phyloP scores from a whole-genome alignment of 2,113 vertebrate species.

The Salvelinus namaycush region DNA sequence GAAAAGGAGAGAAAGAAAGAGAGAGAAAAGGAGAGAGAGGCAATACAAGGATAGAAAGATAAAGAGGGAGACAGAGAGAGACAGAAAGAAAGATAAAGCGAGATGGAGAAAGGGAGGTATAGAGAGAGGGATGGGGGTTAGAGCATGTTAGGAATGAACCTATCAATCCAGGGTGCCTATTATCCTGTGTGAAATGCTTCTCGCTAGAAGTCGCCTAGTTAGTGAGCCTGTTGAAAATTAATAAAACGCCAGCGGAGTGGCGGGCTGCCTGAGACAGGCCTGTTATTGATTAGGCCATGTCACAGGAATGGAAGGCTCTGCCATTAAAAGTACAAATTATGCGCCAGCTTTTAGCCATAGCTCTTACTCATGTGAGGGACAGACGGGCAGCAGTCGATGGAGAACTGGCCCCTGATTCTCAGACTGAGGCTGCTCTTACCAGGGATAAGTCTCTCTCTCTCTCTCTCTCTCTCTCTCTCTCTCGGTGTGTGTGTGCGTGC shows the following conservation, averaged over 20 bases:
- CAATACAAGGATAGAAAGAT: slow-evolving; percentile 67
- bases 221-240: slow-evolving; percentile 82
- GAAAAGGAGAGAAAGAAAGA: not conserved
- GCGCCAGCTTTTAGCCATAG: slow-evolving; percentile 60
- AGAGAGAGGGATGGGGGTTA: slow-evolving; percentile 66
- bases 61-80: slow-evolving; percentile 50
- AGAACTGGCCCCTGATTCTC: slow-evolving; percentile 57
- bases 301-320: slow-evolving; percentile 71
- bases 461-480: not conserved
- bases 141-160: slow-evolving; percentile 77
- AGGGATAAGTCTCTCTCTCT: slow-evolving; percentile 9
- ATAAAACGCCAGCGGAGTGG: slow-evolving; percentile 75
- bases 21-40: slow-evolving; percentile 43
- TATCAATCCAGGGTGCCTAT: slow-evolving; percentile 81
- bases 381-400: slow-evolving; percentile 63
- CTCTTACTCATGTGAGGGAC: slow-evolving; percentile 73
- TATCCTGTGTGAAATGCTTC: slow-evolving; percentile 77
- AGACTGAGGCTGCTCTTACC: slow-evolving; percentile 36
- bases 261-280: slow-evolving; percentile 67
- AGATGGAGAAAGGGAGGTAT: slow-evolving; percentile 46
- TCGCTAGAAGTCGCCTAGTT: slow-evolving; percentile 77
- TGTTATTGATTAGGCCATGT: slow-evolving; percentile 81
- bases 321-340: slow-evolving; percentile 75
- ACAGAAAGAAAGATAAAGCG: slow-evolving; percentile 52
- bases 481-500: not conserved